These are phyloP conservation scores for Lacanobia wlatinum DNA, from an alignment of 2,888 invertebrate species.

Conservation along the genomic window DNA sequence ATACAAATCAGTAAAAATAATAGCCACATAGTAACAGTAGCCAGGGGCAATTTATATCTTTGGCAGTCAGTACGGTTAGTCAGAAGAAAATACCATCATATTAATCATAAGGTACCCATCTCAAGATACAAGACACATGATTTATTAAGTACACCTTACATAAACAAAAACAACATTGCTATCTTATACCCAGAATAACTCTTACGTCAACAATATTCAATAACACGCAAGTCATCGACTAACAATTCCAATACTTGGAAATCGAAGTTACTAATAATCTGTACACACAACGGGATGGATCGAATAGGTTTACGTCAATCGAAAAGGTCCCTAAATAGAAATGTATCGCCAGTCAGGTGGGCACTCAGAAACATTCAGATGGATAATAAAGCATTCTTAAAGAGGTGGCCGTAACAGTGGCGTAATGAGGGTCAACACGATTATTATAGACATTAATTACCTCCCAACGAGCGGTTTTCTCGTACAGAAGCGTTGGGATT, in stretches of 20 bases:
- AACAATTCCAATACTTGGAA: neutral
- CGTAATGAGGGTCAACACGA: conserved; percentile 78
- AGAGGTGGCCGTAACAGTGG: conserved; percentile 70
- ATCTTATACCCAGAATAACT: too few relatives aligned
- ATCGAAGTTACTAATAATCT: neutral
- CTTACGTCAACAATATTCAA: conserved; percentile 1
- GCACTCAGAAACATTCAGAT: conserved; percentile 58
- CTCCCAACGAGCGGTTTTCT: conserved; percentile 60
- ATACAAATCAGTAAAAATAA: too few relatives aligned
- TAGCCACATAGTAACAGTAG: too few relatives aligned
- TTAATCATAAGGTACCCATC: too few relatives aligned
- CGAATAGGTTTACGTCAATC: neutral
- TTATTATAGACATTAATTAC: conserved; percentile 78
- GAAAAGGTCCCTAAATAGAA: conserved; percentile 49
- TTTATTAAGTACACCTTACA: too few relatives aligned
- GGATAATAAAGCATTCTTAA: conserved; percentile 76
- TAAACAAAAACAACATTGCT: too few relatives aligned
- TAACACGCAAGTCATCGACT: neutral
- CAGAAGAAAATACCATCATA: neutral
- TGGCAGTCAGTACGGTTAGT: neutral
- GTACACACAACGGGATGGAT: neutral
- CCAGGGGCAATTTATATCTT: too few relatives aligned
- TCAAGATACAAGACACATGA: too few relatives aligned
- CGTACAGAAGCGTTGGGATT: conserved; percentile 39
- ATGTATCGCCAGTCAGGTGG: conserved; percentile 61